Base-by-base conservation (phyloP, 2,113 vertebrate genomes). In the Tenrec ecaudatus region DNA sequence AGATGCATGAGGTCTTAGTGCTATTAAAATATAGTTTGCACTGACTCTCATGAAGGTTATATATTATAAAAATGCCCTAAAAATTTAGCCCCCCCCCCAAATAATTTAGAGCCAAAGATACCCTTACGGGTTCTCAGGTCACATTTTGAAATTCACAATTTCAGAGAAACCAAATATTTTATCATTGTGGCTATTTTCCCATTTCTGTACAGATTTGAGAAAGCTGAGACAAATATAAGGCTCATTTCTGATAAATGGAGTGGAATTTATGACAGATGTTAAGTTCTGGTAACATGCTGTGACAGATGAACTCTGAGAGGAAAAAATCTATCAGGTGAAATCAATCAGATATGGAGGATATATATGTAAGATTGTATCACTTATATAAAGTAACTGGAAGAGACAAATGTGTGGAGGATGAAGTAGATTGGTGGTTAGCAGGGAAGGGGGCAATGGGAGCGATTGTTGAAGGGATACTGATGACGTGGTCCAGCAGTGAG, bases 111-210 rank as follows among this genome's bases (percentile, higher is more conserved):
- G 1, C 36, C 27, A 71, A 80, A 80, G 16, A 19, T 36, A 79
- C 31, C 3, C 16, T 75, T 2, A 15, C 2, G 27, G 36, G n/a
- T 73, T 87, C 6, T 75, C 73, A 76, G 89, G 6, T 0, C 8
- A 77, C 40, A 57, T 92, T 86, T 80, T 80, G 11, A 85, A 16
- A 88, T 64, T 22, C 33, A 38, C 16, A 84, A 82, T 47, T 57
- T 58, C 80, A 40, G 76, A 82, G 47, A 90, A 85, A 64, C 9
- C 66, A 43, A 76, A 79, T 76, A 20, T 89, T 33, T 83, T 92
- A 0, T 38, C 10, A 19, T 36, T 75, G 40, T 17, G 38, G 33
- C 6, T 38, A 0, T 88, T 90, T 83, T 27, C 40, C 43, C 6
- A 16, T 78, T 93, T 88, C 38, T 77, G 87, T 81, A 47, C 38